These are phyloP conservation scores for Rhagonycha lutea DNA, from an alignment of 2,888 invertebrate genomes.

Conservation along the genomic window DNA sequence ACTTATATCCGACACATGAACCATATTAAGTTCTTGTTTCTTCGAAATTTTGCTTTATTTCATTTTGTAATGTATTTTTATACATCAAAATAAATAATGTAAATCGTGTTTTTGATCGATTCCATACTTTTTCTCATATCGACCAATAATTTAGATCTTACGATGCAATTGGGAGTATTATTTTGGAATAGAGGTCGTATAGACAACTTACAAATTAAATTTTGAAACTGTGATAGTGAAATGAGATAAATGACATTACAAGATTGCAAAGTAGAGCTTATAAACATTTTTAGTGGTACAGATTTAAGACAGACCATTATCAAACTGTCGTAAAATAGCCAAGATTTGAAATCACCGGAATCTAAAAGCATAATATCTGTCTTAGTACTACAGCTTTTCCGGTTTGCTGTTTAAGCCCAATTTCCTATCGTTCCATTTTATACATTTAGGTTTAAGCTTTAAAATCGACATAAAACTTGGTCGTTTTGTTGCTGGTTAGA, in stretches of 20 bases:
- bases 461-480: constrained; percentile 25
- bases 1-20: background rate
- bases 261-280: background rate
- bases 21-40: background rate
- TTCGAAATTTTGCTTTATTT: background rate
- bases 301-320: constrained; percentile 37
- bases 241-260: background rate
- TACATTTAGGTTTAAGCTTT: constrained; percentile 25
- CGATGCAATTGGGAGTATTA: too few species aligned
- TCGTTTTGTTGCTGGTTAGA: background rate
- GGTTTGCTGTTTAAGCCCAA: constrained; percentile 22
- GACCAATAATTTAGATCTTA: background rate
- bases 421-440: constrained; percentile 28
- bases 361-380: constrained; percentile 32
- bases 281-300: constrained; percentile 40
- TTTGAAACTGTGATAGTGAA: background rate
- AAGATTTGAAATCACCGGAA: constrained; percentile 33
- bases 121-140: background rate
- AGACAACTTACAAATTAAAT: background rate
- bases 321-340: constrained; percentile 39
- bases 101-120: background rate
- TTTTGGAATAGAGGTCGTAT: too few species aligned
- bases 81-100: background rate
- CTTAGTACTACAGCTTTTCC: constrained; percentile 25
- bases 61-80: background rate